Evolutionary conservation across 2,797 vertebrate genomes (phyloP).

Genomic region (Cirrhinus mrigala): DNA sequence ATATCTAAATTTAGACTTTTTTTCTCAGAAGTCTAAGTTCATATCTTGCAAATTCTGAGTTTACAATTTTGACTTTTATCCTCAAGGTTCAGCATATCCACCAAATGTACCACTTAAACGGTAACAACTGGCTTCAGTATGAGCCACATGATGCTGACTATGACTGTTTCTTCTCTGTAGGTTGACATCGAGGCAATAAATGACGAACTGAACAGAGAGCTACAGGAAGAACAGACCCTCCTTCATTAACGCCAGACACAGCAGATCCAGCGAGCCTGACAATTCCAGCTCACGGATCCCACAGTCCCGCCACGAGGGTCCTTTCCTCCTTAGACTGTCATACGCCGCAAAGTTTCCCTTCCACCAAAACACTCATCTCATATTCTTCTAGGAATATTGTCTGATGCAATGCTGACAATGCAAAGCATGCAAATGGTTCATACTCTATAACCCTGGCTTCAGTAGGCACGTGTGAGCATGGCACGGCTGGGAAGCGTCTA

Average conservation of each 20-base stretch:
- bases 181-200: constrained; percentile 28
- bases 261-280: constrained; percentile 33
- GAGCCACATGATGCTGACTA: background rate
- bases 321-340: constrained; percentile 40
- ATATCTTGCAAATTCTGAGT: too few species aligned
- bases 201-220: constrained; percentile 29
- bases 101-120: background rate
- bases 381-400: constrained; percentile 39
- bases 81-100: background rate
- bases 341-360: constrained; percentile 37
- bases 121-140: background rate
- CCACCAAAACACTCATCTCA: constrained; percentile 25
- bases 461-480: constrained; percentile 37
- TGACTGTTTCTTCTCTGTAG: constrained; percentile 39
- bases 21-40: too few species aligned
- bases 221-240: constrained; percentile 40
- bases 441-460: constrained; percentile 35
- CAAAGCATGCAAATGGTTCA: constrained; percentile 38
- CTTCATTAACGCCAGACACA: constrained; percentile 44
- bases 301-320: constrained; percentile 10
- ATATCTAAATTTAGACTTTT: too few species aligned
- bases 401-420: constrained; percentile 40
- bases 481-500: constrained; percentile 7
- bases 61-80: too few species aligned
- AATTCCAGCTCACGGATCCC: constrained; percentile 22